Base-by-base conservation (phyloP, 1,140 invertebrate species). In the Pachyrhynchus sulphureomaculatus region DNA sequence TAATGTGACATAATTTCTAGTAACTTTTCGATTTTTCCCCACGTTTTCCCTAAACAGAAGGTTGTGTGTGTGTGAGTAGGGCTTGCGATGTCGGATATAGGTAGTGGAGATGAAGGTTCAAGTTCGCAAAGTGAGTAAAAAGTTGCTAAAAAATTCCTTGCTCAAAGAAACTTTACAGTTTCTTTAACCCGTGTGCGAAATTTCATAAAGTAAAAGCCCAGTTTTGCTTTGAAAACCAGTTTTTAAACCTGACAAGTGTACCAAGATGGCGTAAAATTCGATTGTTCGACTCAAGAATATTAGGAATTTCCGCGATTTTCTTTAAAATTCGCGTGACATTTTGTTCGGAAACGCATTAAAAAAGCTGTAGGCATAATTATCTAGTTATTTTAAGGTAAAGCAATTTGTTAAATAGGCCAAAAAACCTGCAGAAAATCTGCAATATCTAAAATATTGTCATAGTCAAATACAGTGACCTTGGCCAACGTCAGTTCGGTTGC, bases 31-130 rank as follows among this genome's bases (percentile, higher is more conserved):
- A 54, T 67, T 71, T 68, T 65, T 59, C 68, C 70, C 67, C 52
- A 73, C 68, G 67, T 71, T 68, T 65, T 59, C 68, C 70, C 67
- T 54, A 73, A 69, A 68, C 66, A 72, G 75, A 65, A 70, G 73
- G 72, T 71, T 71, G 64, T 68, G 72, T 71, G 75, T 67, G 80
- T 79, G 64, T 63, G 61, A 63, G 65, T 67, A 77, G 79, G 79
- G 77, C 33, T 81, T 82, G 83, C 81, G 79, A 86, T 86, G 84
- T 86, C 84, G 78, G 84, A 86, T 83, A 82, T 85, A 80, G 84
- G 83, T 77, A 86, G 84, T 78, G 83, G 82, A 74, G 84, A 86
- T 82, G 84, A 86, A 75, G 84, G 83, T 74, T 83, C 83, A 79
- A 84, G 83, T 81, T 85, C 82, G 81, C 84, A 85, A 83, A 85